A percentile compares a stretch with the other conserved stretches of the same genome.
phyloP scores from a whole-genome alignment of 2,797 vertebrate genomes.

The Malacoraja senta region DNA sequence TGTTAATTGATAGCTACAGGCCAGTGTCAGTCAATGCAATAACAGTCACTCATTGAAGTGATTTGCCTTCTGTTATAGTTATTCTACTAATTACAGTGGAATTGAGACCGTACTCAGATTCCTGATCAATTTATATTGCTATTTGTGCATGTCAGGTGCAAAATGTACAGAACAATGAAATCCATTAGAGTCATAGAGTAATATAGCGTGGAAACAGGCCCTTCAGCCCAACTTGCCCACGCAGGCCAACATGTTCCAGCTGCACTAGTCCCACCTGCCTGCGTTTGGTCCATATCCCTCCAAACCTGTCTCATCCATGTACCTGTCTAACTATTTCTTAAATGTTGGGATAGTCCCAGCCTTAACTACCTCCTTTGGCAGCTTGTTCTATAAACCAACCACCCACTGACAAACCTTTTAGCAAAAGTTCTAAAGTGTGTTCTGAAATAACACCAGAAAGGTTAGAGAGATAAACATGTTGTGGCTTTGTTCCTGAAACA shows the following conservation, averaged over 20 bases:
- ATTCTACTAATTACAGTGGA: neutral
- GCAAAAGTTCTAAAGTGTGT: neutral
- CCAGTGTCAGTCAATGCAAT: neutral
- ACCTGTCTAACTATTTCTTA: too few relatives aligned
- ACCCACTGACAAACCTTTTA: neutral
- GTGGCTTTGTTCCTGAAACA: neutral
- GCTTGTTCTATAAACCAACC: too few relatives aligned
- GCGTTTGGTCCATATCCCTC: too few relatives aligned
- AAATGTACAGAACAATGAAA: neutral
- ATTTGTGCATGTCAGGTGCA: neutral
- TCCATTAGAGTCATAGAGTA: too few relatives aligned
- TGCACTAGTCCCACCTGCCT: too few relatives aligned
- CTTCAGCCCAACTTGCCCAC: too few relatives aligned
- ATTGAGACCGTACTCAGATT: neutral
- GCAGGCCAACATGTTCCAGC: too few relatives aligned
- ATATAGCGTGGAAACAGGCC: too few relatives aligned
- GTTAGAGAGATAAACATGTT: neutral
- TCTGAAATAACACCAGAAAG: neutral
- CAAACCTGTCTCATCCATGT: too few relatives aligned
- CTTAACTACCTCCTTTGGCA: too few relatives aligned
- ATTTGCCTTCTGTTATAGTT: neutral
- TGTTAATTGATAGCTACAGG: neutral
- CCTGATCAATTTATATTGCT: too few relatives aligned
- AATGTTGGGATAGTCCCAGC: too few relatives aligned
- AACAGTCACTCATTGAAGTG: neutral